These are phyloP conservation scores for Steinernema khuongi DNA, from an alignment of 1,140 invertebrate genomes.

Conservation along the genomic window DNA sequence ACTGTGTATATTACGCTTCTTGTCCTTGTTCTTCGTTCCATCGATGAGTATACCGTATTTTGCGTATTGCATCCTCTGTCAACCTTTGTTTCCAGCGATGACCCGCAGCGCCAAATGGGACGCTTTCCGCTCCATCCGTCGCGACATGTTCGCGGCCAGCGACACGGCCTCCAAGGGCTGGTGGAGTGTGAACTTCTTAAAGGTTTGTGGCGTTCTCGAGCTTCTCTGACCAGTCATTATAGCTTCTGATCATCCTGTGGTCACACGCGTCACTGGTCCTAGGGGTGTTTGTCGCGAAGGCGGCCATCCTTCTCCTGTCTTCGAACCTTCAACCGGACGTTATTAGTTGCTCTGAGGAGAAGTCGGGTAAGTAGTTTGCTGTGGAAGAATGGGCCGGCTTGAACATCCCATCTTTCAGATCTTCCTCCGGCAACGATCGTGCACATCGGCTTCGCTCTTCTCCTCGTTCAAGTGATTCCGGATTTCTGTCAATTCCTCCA, in stretches of 20 bases:
- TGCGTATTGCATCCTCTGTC: no score
- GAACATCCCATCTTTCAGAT: no score
- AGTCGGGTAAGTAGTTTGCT: not conserved
- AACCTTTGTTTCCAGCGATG: no score
- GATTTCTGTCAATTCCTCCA: no score
- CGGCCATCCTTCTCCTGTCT: conserved; percentile 23
- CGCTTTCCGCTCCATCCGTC: not conserved
- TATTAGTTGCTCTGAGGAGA: not conserved
- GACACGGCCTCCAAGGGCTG: not conserved
- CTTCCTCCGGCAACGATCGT: conserved; percentile 1
- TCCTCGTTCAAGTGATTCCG: no score
- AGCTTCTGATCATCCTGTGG: conserved; percentile 14
- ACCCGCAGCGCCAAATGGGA: not conserved
- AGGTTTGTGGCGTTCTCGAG: not conserved
- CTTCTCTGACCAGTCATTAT: conserved; percentile 13
- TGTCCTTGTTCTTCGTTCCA: no score
- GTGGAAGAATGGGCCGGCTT: no score
- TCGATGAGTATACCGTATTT: no score
- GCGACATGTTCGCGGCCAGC: not conserved
- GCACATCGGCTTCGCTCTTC: no score
- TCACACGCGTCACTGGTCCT: conserved; percentile 21
- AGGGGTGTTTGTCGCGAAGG: conserved; percentile 31
- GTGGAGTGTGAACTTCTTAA: not conserved
- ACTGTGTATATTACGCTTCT: no score
- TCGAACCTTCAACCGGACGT: conserved; percentile 23